Base-by-base conservation (phyloP, 2,888 invertebrate genomes). In the Iselma pallidipennis region DNA sequence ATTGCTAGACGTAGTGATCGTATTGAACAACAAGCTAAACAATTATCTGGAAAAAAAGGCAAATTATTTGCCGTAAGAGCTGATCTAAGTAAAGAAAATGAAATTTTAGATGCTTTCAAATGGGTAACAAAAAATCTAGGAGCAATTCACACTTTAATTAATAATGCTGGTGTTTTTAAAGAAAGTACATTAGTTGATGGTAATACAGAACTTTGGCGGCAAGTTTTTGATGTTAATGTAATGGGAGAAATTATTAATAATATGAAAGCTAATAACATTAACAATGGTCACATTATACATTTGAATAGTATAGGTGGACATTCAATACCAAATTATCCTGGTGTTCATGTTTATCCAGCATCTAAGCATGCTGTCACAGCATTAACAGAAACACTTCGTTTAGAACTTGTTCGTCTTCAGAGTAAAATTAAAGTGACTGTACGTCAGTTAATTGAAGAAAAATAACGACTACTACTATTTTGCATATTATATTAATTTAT, bases 91-190 rank as follows among this genome's bases (percentile, higher is more conserved):
- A 77, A 74, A 42, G 79, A 80, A 58, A 70, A 71, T 48, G 78
- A 76, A 23, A 74, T 82, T 19, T 56, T 72, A 25, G 68, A 73
- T 1, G 72, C 73, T 2, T 81, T 82, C 55, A 59, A 75, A 16
- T 76, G 75, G 74, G 75, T 77, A 26, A 76, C 69, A 23, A 66
- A 75, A 25, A 78, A 75, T 31, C 67, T 81, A 0, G 80, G 79
- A 2, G 74, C 75, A 0, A 73, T 81, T 9, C 74, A 79, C 50
- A 74, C 81, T 37, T 68, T 82, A 25, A 72, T 82, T 3, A 82
- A 82, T 57, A 81, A 81, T 59, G 81, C 81, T 14, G 82, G 80
- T 3, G n/a, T 74, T 4, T n/a, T 60, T 3, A 49, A 55, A 9
- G 26, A 61, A 4, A 70, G 68, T 14, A 64, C 59, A 14, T 59